Percentiles rank a stretch among this genome's conserved stretches.
phyloP scores from a whole-genome alignment of 1,140 invertebrate genomes.

The Atopsyche davidsoni region DNA sequence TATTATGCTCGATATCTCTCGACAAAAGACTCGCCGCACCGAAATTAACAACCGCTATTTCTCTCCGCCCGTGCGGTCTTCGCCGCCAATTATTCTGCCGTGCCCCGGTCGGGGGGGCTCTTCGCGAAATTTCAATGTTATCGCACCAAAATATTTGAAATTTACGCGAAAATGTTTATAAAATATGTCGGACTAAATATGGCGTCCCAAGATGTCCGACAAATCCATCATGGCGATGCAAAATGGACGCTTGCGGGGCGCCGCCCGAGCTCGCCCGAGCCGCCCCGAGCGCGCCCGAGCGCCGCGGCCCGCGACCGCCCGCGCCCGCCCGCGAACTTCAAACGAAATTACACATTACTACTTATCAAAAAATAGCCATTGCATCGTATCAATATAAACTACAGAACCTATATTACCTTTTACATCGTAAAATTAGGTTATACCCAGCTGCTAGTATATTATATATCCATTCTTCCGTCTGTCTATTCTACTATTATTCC shows the following conservation, averaged over 20 bases:
- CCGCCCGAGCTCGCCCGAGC: too few species aligned
- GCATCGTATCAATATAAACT: too few species aligned
- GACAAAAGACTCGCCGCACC: slow-evolving; percentile 47
- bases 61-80: slow-evolving; percentile 9
- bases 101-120: slow-evolving; percentile 13
- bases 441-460: too few species aligned
- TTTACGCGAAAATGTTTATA: slow-evolving; percentile 53
- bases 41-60: slow-evolving; percentile 13
- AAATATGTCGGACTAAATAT: slow-evolving; percentile 53
- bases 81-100: slow-evolving; percentile 6
- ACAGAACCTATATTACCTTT: too few species aligned
- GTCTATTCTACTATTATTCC: too few species aligned
- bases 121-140: slow-evolving; percentile 48
- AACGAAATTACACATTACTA: too few species aligned
- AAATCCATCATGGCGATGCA: slow-evolving; percentile 51
- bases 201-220: slow-evolving; percentile 53
- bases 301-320: slow-evolving; percentile 2
- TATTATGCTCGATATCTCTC: slow-evolving; percentile 49
- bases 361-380: too few species aligned
- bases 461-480: too few species aligned
- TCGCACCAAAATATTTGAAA: slow-evolving; percentile 48
- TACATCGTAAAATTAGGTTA: too few species aligned
- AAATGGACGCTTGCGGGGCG: slow-evolving; percentile 50
- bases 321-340: not conserved
- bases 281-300: slow-evolving; percentile 32